phyloP scores from a whole-genome alignment of 2,888 invertebrate genomes.

The Eudasyphora cyanicolor region DNA sequence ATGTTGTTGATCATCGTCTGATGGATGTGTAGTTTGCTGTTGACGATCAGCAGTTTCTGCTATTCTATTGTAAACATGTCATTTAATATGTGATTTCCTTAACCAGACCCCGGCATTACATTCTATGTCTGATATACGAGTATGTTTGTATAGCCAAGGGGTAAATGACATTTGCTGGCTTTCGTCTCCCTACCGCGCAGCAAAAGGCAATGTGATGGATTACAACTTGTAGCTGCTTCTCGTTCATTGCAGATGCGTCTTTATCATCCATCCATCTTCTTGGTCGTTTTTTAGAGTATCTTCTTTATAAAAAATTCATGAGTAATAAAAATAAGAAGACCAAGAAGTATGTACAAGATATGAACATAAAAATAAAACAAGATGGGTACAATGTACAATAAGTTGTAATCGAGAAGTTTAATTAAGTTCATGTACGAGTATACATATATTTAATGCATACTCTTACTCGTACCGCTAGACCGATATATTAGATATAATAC shows the following conservation, averaged over 20 bases:
- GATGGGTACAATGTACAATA: constrained; percentile 35
- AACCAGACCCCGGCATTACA: constrained; percentile 13
- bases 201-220: no score
- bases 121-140: no score
- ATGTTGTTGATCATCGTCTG: background rate
- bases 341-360: constrained; percentile 7
- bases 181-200: no score
- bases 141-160: background rate
- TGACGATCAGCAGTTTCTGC: background rate
- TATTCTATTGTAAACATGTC: constrained; percentile 26
- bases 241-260: no score
- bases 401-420: constrained; percentile 30
- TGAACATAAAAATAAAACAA: constrained; percentile 12
- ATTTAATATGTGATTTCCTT: constrained; percentile 38
- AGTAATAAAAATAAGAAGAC: background rate
- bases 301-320: background rate
- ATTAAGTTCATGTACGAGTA: constrained; percentile 9
- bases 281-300: background rate
- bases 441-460: no score
- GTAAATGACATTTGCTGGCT: constrained; percentile 21
- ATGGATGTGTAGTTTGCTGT: background rate
- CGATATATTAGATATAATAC: no score
- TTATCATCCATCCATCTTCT: background rate
- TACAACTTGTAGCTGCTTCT: constrained; percentile 32
- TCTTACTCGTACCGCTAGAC: no score